phyloP scores from a whole-genome alignment of 2,888 invertebrate species.

The Euphydryas editha region DNA sequence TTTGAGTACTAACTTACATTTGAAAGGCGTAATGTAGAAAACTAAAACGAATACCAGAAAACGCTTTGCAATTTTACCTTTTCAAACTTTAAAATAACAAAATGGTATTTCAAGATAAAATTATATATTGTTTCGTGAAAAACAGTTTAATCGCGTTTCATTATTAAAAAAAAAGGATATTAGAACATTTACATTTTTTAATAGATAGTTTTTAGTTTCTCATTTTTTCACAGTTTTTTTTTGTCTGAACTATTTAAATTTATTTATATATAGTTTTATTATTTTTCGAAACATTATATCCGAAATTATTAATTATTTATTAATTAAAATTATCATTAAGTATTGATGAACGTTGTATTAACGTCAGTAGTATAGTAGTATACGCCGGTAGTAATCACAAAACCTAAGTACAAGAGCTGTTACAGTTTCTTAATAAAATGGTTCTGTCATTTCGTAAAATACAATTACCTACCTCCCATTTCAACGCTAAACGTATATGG shows the following conservation, averaged over 20 bases:
- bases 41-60: conserved; percentile 11
- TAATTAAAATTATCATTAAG: no score
- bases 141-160: no score
- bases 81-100: background rate
- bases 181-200: no score
- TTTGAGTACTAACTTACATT: conserved; percentile 20
- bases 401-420: background rate
- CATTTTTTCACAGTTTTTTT: no score
- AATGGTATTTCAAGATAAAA: no score
- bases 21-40: conserved; percentile 18
- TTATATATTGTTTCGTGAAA: no score
- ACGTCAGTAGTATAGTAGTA: background rate
- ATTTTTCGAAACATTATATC: no score
- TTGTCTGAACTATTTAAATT: no score
- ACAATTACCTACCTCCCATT: conserved; percentile 5
- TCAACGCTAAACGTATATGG: conserved; percentile 42
- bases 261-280: no score
- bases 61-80: background rate
- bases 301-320: no score
- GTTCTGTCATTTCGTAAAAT: conserved; percentile 5
- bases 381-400: background rate
- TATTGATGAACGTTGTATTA: background rate
- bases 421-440: background rate
- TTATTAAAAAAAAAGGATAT: no score
- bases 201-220: no score